Evolutionary conservation across 2,113 vertebrate genomes (phyloP), one percentile per base, ranked within the genome.

Genomic region (Spilogale gracilis): DNA sequence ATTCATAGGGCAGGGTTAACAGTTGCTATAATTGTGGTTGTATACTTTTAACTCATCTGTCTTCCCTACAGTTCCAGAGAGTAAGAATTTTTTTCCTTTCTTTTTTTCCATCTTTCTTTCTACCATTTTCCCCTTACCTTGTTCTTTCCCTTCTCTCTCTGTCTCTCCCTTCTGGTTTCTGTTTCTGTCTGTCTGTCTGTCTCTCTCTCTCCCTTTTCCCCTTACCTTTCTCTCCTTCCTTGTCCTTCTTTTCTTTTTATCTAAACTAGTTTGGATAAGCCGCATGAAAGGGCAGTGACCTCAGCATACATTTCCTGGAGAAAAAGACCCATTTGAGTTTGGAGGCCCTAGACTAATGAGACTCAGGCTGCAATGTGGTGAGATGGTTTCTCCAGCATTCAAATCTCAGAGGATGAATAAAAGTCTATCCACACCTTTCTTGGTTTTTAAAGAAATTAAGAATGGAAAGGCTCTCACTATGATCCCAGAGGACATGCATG

Each of bases 401-500:
- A 30, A 86, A 91, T 91, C 38, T 88, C 63, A 91, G 25, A 3
- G 25, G 13, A 86, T 9, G 25, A 69, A 60, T 56, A 84, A 71
- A 93, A 16, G 9, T 61, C n/a, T 93, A 85, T 65, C 10, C 9
- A 78, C 54, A 74, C 20, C 1, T 21, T 89, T 85, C 32, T 43
- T 82, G 7, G 5, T 56, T 89, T 97, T 74, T 60, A 84, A 79
- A 80, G 17, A 84, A 83, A 96, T 79, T 85, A 63, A 52, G 25
- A 94, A 43, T 74, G 13, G 32, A 83, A 93, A 96, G 16, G 4
- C 6, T 96, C 14, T 91, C 58, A 58, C 10, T 25, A 0, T 54
- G 20, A 45, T 81, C 3, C 11, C 43, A 80, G 4, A 80, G 54
- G 13, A 20, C 43, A 2, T 81, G 25, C 9, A 82, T 54, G 6